Percentiles rank a stretch among this genome's conserved stretches.
Evolutionary conservation across 2,888 invertebrate species (phyloP).

Genomic region (Eucera pruinosa): DNA sequence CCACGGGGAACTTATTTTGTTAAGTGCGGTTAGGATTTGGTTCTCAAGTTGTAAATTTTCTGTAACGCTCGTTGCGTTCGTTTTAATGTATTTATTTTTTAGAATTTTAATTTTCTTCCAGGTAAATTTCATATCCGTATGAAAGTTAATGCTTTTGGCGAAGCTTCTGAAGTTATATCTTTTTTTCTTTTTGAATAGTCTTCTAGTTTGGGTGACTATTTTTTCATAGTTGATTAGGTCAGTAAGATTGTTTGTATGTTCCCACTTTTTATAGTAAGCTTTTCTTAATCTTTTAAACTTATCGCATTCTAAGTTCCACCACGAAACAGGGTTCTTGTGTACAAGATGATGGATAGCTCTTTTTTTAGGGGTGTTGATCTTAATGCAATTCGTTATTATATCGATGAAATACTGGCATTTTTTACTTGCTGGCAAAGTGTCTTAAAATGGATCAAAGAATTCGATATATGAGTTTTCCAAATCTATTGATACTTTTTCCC

Average conservation of each 20-base stretch:
- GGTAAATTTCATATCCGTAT: background rate
- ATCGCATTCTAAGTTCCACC: background rate
- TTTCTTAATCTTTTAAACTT: too few relatives aligned
- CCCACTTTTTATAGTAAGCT: too few relatives aligned
- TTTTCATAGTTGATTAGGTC: too few relatives aligned
- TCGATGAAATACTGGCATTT: constrained; percentile 19
- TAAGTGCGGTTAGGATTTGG: background rate
- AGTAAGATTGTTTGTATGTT: too few relatives aligned
- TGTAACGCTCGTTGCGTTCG: background rate
- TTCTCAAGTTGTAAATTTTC: background rate
- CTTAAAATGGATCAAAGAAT: background rate
- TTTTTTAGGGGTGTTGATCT: background rate
- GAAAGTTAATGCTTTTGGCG: too few relatives aligned
- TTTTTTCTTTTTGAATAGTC: too few relatives aligned
- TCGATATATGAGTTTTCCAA: constrained; percentile 4
- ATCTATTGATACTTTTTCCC: background rate
- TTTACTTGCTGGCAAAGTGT: background rate
- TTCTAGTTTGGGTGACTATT: too few relatives aligned
- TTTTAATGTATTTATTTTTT: constrained; percentile 17
- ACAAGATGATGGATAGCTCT: background rate
- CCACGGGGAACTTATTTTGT: constrained; percentile 14
- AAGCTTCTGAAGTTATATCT: too few relatives aligned
- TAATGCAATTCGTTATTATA: too few relatives aligned
- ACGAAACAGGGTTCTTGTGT: too few relatives aligned
- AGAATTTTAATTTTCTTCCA: constrained; percentile 10